phyloP scores from a whole-genome alignment of 2,113 vertebrate genomes.

The Pachyramphus minor region DNA sequence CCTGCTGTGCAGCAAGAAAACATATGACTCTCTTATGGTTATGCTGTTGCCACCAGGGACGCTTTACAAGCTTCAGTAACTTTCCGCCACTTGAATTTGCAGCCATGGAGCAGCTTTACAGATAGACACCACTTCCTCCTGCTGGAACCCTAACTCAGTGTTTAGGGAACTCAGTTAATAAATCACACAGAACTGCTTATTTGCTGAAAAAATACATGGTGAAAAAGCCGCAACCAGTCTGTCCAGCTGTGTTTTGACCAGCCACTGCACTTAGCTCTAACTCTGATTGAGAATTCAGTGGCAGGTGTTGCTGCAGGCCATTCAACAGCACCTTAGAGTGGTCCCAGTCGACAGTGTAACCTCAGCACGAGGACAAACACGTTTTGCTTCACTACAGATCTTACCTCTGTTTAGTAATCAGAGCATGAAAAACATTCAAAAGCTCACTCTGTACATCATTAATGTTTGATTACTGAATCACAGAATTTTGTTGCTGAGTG shows the following conservation, averaged over 20 bases:
- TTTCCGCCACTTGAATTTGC: not conserved
- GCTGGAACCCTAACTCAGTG: not conserved
- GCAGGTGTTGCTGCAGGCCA: not conserved
- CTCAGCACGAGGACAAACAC: not conserved
- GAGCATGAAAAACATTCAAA: not conserved
- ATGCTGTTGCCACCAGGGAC: not conserved
- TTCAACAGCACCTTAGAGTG: not conserved
- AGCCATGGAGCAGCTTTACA: not conserved
- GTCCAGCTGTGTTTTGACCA: not conserved
- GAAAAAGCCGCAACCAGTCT: not conserved
- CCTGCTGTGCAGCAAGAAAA: not conserved
- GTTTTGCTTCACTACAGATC: not conserved
- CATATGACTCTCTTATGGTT: not conserved
- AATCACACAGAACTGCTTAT: not conserved
- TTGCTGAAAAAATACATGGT: not conserved
- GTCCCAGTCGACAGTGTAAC: not conserved
- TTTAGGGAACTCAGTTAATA: not conserved
- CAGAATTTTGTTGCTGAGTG: not conserved
- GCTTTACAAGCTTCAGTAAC: not conserved
- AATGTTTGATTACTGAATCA: constrained; percentile 32
- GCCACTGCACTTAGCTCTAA: not conserved
- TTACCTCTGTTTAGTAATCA: not conserved
- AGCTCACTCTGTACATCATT: not conserved
- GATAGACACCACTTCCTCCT: not conserved
- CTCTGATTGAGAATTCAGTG: not conserved